Conservation (phyloP, 2,888 invertebrate genomes). For the Vanessa cardui region DNA sequence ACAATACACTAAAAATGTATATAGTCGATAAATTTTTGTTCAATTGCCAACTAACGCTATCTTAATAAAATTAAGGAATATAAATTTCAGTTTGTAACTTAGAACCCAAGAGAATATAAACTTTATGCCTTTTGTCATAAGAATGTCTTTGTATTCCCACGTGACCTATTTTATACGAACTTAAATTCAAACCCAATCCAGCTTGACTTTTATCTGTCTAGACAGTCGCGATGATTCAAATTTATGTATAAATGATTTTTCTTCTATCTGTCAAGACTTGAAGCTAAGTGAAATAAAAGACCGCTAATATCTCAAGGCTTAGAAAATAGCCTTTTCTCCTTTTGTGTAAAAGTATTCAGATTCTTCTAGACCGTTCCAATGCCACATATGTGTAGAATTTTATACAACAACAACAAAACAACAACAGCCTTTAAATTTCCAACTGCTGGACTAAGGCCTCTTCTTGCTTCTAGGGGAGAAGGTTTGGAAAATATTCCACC, state of each 20-base stretch:
- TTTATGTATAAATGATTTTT: conserved; percentile 7
- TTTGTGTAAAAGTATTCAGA: too few relatives aligned
- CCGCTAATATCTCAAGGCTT: too few relatives aligned
- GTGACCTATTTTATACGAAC: conserved; percentile 6
- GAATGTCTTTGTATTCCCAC: not conserved
- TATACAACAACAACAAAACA: too few relatives aligned
- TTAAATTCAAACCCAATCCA: conserved; percentile 6
- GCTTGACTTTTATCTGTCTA: conserved; percentile 18
- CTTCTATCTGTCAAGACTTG: not conserved
- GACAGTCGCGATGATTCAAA: conserved; percentile 11
- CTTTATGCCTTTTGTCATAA: not conserved
- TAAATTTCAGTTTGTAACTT: conserved; percentile 1
- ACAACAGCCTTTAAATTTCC: too few relatives aligned
- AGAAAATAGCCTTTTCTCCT: too few relatives aligned
- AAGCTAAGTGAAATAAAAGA: not conserved
- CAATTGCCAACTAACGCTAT: not conserved
- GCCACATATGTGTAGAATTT: too few relatives aligned
- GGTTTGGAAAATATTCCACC: too few relatives aligned
- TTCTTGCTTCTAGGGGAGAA: too few relatives aligned
- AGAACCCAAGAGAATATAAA: not conserved
- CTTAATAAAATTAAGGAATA: conserved; percentile 11
- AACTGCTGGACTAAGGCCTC: too few relatives aligned
- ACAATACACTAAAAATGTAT: not conserved
- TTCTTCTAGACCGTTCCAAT: too few relatives aligned
- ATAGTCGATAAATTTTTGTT: not conserved